Conservation (phyloP, 2,113 vertebrate genomes). For the Corythaixoides concolor region DNA sequence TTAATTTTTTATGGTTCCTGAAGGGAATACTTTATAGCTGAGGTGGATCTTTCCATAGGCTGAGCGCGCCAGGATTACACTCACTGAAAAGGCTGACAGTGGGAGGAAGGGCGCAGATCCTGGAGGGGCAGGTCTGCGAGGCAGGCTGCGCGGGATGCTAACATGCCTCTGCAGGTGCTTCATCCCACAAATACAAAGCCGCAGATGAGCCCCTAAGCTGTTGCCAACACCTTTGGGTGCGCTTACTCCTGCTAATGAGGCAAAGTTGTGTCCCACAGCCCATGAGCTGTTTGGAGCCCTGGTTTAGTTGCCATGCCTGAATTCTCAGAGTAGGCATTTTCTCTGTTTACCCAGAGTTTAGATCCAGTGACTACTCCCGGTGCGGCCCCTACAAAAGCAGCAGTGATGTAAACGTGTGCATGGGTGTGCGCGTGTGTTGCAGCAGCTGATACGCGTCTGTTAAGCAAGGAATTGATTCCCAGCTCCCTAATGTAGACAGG, state of each 20-base stretch:
- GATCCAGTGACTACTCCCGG: neutral
- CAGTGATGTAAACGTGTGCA: neutral
- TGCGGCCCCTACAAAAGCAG: neutral
- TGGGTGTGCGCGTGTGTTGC: neutral
- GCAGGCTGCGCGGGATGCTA: neutral
- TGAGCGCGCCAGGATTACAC: neutral
- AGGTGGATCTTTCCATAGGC: slow-evolving; percentile 29
- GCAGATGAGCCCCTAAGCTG: neutral
- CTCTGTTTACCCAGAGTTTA: neutral
- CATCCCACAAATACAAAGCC: neutral
- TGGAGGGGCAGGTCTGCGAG: neutral
- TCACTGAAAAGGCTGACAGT: neutral
- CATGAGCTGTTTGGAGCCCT: neutral
- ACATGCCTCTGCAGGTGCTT: neutral
- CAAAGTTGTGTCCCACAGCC: neutral
- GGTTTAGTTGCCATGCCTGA: neutral
- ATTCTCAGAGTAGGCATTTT: neutral
- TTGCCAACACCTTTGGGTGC: neutral
- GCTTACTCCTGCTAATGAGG: neutral
- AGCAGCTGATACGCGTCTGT: neutral
- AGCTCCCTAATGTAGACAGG: neutral
- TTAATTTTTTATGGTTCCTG: slow-evolving; percentile 44
- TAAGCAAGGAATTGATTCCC: neutral
- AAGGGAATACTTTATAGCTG: slow-evolving; percentile 9
- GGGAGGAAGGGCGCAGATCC: neutral